Base-by-base conservation (phyloP, 2,888 invertebrate species). In the Agrochola lychnidis region DNA sequence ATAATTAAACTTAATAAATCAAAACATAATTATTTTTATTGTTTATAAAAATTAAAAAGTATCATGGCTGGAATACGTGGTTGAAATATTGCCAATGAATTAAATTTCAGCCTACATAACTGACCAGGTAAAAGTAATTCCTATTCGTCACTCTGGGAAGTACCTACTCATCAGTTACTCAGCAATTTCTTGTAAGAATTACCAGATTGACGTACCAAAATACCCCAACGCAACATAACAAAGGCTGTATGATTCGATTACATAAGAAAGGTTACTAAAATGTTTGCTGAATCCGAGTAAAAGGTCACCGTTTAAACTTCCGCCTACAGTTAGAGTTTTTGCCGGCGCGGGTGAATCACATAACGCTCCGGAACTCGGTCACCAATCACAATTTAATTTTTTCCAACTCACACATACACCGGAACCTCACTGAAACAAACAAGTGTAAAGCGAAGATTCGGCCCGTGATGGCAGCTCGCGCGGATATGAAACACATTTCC, bases 401-500 rank as follows among this genome's bases (percentile, higher is more conserved):
- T 75, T 57, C 45, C 57, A 61, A 67, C 66, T 56, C 79, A 66
- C 64, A 77, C 59, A 57, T 70, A 64, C 64, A 70, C 71, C 79
- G 83, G 79, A 83, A 77, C 64, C 30, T 48, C 51, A 42, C 36
- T 63, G 77, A 4, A 53, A 74, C n/a, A 79, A 82, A 80, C 64
- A 76, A 77, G 45, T 63, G 56, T 66, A 69, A 68, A 82, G 30
- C 9, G 63, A 84, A 80, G 76, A 83, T 76, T 86, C 70, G 45
- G 53, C n/a, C 22, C 64, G 59, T 56, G 71, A 70, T 71, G 70
- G 72, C 70, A 73, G 70, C 64, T 30, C 69, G 59, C 73, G 30
- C 79, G 87, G 81, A 89, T 87, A 86, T 86, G 81, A 82, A 81
- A 77, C 84, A 86, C 81, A 89, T 91, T 92, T 90, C 90, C 89